phyloP scores from a whole-genome alignment of 2,888 invertebrate species.

The Aquatica leii region DNA sequence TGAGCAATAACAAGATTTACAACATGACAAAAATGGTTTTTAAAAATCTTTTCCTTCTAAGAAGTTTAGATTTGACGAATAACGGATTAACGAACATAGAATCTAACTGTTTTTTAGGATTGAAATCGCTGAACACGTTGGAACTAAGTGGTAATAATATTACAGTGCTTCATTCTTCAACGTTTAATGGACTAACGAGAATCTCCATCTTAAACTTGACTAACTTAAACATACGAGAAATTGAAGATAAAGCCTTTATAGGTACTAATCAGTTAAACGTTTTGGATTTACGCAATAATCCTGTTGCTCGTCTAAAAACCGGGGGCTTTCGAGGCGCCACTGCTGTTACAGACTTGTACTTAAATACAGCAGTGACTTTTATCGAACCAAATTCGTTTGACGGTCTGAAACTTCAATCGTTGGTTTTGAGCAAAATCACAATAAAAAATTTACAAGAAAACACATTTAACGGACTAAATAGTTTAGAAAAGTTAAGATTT shows the following conservation, averaged over 20 bases:
- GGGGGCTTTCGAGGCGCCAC: constrained; percentile 12
- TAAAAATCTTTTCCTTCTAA: not conserved
- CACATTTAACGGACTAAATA: constrained; percentile 14
- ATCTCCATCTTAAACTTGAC: not conserved
- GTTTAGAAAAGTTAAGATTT: constrained; percentile 7
- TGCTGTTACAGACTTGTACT: not conserved
- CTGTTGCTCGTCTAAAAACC: constrained; percentile 2
- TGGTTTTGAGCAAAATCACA: not conserved
- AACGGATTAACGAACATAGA: not conserved
- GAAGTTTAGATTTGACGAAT: not conserved
- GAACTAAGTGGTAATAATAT: no score
- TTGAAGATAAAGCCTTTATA: constrained; percentile 16
- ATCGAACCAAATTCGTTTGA: constrained; percentile 5
- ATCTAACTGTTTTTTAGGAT: not conserved
- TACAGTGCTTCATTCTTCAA: no score
- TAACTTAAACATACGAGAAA: constrained; percentile 6
- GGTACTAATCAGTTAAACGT: constrained; percentile 3
- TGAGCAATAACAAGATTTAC: not conserved
- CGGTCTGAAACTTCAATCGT: not conserved
- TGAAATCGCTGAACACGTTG: no score
- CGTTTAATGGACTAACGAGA: no score
- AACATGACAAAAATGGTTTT: not conserved
- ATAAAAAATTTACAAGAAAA: not conserved
- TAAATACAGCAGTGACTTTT: constrained; percentile 9
- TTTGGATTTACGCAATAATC: constrained; percentile 20